Evolutionary conservation across 2,113 vertebrate genomes (phyloP), one percentile per base, ranked within the genome.

Genomic region (Cranoglanis bouderius): DNA sequence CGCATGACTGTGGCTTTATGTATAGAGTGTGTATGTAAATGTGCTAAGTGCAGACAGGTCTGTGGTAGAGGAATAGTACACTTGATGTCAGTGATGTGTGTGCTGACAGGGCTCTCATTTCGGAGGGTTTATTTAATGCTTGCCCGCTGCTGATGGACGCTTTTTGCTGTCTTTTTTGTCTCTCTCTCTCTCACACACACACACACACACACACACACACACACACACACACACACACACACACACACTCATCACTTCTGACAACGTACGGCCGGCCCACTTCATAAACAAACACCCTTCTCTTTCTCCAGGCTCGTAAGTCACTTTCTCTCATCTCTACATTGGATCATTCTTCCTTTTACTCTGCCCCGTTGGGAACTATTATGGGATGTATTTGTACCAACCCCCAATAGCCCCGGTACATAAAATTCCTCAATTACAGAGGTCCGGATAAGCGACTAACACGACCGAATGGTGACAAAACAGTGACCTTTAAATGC

Each of bases 51-150:
- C 88, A 84, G 94, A 94, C 92, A 88, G 90, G 85, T 0, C 83
- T 86, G 91, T 87, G 74, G 88, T 81, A 89, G 67, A 84, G 75
- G 92, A 90, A 93, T 90, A 93, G 90, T 91, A 67, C 89, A 84
- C 43, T 80, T 78, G 83, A 91, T 89, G 75, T 88, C 40, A 77
- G 53, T 91, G 88, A 91, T 85, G 84, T 88, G 85, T 81, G 51
- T 63, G 86, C 77, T 90, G 90, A 91, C 90, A 88, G 90, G 21
- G 38, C 21, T 67, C 46, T 85, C 57, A 59, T 67, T 89, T 80
- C 13, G 49, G 32, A 67, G 74, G 49, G 83, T 85, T 85, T 85
- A 88, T 88, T 85, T 88, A 77, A 88, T 88, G 57, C 43, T 70
- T 80, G 74, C 74, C 57, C 59, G 19, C 57, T 67, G 88, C 83